Evolutionary conservation across 37 sponge, comb jelly and placozoan genomes (phyloP).

Genomic region (Dysidea cf. avara): DNA sequence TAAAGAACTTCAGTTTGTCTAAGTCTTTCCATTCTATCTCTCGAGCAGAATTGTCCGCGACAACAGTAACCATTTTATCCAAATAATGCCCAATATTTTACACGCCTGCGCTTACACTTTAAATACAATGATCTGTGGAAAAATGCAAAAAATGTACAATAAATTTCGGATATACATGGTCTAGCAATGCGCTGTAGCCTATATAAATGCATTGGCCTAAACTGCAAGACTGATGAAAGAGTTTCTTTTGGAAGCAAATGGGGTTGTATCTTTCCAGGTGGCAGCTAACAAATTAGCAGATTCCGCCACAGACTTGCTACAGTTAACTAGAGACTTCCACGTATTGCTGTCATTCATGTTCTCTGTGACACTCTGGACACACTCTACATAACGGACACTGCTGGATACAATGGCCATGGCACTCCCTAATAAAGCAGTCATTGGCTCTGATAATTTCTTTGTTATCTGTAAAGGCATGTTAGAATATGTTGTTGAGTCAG

Average conservation of each 20-base stretch:
- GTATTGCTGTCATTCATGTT: conserved; percentile 21
- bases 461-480: conserved; percentile 61
- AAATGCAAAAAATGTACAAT: no score
- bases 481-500: conserved; percentile 44
- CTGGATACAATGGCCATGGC: conserved; percentile 82
- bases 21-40: conserved; percentile 91
- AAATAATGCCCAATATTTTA: no score
- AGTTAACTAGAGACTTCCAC: conserved; percentile 72
- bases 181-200: no score
- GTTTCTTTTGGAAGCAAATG: conserved; percentile 12
- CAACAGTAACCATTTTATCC: background rate
- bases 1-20: conserved; percentile 80
- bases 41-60: conserved; percentile 28
- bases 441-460: conserved; percentile 35
- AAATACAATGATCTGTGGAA: no score
- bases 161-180: no score
- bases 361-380: conserved; percentile 23
- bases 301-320: conserved; percentile 68
- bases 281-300: conserved; percentile 48
- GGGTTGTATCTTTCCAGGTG: conserved; percentile 50
- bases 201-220: no score
- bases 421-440: conserved; percentile 68
- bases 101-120: no score
- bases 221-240: no score
- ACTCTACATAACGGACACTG: conserved; percentile 46